Evolutionary conservation across 2,888 invertebrate species (phyloP).

Genomic region (Caenorhabditis afra): DNA sequence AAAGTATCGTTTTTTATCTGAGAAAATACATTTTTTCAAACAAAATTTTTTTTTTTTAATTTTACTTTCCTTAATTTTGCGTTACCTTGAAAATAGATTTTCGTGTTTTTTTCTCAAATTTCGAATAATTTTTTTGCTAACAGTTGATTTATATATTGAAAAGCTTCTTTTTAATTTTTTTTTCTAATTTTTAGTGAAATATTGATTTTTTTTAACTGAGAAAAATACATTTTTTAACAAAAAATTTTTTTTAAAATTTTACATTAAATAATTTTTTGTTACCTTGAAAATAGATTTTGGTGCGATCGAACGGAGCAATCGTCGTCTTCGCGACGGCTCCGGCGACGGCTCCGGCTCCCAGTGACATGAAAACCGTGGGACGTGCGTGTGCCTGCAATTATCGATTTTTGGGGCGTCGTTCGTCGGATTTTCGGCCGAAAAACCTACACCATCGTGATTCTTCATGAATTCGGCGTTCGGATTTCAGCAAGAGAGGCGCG

Average conservation of each 20-base stretch:
- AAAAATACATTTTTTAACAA: not conserved
- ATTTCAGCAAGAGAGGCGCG: not conserved
- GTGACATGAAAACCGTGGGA: constrained; percentile 85
- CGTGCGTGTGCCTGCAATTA: constrained; percentile 40
- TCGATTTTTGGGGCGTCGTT: too few relatives aligned
- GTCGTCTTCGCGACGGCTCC: constrained; percentile 94
- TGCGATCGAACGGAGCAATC: constrained; percentile 96
- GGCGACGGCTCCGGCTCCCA: constrained; percentile 92
- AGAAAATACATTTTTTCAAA: too few relatives aligned
- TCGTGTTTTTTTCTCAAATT: not conserved
- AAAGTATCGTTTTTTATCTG: too few relatives aligned
- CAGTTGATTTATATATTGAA: too few relatives aligned
- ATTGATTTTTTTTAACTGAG: too few relatives aligned
- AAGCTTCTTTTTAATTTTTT: too few relatives aligned
- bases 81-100: too few relatives aligned
- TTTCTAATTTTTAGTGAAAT: too few relatives aligned
- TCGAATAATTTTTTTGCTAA: too few relatives aligned
- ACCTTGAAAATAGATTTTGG: constrained; percentile 96
- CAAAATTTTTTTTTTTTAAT: too few relatives aligned
- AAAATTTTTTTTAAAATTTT: too few relatives aligned
- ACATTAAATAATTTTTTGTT: not conserved
- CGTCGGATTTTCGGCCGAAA: not conserved
- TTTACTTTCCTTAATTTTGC: not conserved
- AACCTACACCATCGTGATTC: not conserved
- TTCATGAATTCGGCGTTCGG: not conserved